Base-by-base conservation (phyloP, 2,113 vertebrate genomes). In the Petromus typicus region DNA sequence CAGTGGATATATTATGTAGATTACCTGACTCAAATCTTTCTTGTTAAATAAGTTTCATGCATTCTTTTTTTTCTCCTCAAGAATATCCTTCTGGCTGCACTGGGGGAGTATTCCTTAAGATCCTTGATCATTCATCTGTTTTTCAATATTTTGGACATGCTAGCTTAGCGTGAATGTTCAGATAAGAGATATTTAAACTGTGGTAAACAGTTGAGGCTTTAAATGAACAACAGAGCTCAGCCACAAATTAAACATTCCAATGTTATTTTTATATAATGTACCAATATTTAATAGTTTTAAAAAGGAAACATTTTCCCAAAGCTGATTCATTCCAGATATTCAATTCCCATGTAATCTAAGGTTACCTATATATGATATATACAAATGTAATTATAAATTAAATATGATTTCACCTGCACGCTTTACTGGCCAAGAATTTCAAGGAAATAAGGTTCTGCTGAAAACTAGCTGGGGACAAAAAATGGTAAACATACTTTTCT, bases 1-100 rank as follows among this genome's bases (percentile, higher is more conserved):
- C 97, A 79, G 95, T 97, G 98, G 98, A 98, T 98, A 98, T 97
- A 98, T 98, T 98, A 99, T 98, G 98, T 96, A 98, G 98, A 99
- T 98, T 98, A 97, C 89, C 94, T 97, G 98, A 96, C 96, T 98
- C 97, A 80, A 98, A 97, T 94, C 98, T 95, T 95, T 98, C 98
- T 98, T 97, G 98, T 98, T 98, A 98, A 98, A 71, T 98, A 98
- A 98, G 98, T 98, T 98, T 97, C 97, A 85, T 71, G 94, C 93
- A 88, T 96, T 88, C 76, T 90, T 76, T 88, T 92, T n/a, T 78
- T 91, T 93, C 94, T 96, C 96, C 96, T 97, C 93, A 96, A 97
- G 95, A 98, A 97, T 92, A 98, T 93, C 95, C 97, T 98, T 92
- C 94, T 75, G 95, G 96, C 94, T 98, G 98, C 97, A 95, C 90